A percentile compares a stretch with the other conserved stretches of the same genome.
Conservation (phyloP, 2,797 vertebrate species). For the Staurois parvus region DNA sequence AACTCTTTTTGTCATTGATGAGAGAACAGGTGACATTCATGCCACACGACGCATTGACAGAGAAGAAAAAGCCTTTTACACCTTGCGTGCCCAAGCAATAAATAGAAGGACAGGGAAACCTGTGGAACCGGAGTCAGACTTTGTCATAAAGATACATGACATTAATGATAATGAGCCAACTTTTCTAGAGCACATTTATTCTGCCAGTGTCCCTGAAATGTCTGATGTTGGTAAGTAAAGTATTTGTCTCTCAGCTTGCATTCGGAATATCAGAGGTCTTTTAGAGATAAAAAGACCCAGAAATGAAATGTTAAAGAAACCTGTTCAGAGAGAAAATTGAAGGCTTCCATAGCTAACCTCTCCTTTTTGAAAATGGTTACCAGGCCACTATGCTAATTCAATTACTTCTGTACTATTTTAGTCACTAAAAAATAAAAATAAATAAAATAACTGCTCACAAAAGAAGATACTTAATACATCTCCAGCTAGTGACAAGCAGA, state of each 20-base stretch:
- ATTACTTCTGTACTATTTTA: no score
- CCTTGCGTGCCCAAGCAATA: conserved; percentile 91
- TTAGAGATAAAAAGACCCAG: background rate
- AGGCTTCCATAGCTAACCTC: background rate
- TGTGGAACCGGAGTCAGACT: conserved; percentile 93
- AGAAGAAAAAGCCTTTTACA: conserved; percentile 93
- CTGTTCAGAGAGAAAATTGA: no score
- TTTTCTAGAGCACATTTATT: conserved; percentile 89
- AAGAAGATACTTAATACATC: no score
- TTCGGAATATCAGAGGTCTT: conserved; percentile 5
- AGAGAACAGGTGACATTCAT: conserved; percentile 94
- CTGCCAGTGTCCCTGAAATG: conserved; percentile 91
- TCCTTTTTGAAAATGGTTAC: no score
- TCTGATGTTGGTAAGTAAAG: conserved; percentile 87
- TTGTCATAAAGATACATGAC: conserved; percentile 98
- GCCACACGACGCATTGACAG: conserved; percentile 94
- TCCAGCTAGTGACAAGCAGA: no score
- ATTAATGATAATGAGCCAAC: conserved; percentile 96
- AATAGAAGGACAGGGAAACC: conserved; percentile 87
- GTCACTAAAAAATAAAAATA: no score
- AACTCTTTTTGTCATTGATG: conserved; percentile 91
- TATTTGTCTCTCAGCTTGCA: conserved; percentile 36
- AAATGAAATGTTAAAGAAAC: conserved; percentile 5
- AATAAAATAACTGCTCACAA: no score
- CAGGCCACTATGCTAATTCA: no score